phyloP scores from a whole-genome alignment of 2,113 vertebrate genomes.

The Thunnus thynnus region DNA sequence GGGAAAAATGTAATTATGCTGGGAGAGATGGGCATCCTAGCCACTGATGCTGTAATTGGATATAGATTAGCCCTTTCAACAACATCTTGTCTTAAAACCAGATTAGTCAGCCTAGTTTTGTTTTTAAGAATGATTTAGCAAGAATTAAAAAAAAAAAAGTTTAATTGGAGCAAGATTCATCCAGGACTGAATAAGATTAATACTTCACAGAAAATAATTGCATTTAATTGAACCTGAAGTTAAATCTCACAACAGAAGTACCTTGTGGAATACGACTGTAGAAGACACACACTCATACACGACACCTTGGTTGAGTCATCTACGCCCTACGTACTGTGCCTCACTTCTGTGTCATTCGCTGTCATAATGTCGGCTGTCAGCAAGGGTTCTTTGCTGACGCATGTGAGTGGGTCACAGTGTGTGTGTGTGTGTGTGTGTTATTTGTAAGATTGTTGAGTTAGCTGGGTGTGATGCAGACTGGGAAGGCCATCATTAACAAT shows the following conservation, averaged over 20 bases:
- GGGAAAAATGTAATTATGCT: conserved; percentile 56
- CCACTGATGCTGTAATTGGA: conserved; percentile 53
- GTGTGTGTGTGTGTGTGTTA: conserved; percentile 37
- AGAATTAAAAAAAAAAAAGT: too few relatives aligned
- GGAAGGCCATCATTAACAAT: background rate
- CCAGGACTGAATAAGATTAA: background rate
- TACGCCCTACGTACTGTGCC: conserved; percentile 36
- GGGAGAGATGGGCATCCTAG: conserved; percentile 32
- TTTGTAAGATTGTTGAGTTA: background rate
- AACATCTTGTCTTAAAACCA: conserved; percentile 19
- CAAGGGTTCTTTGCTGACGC: conserved; percentile 68
- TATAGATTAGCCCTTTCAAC: conserved; percentile 46
- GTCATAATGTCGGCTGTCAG: conserved; percentile 56
- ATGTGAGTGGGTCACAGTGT: conserved; percentile 54
- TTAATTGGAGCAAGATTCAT: background rate
- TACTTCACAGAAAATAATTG: background rate
- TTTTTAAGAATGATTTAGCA: background rate
- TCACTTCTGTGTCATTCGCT: conserved; percentile 59
- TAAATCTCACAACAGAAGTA: background rate
- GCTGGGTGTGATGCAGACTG: background rate
- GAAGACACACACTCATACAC: conserved; percentile 6
- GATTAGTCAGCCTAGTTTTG: background rate
- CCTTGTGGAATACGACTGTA: conserved; percentile 19
- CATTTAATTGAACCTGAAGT: background rate
- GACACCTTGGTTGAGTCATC: conserved; percentile 66